Evolutionary conservation across 2,797 vertebrate genomes (phyloP).

Genomic region (Geotrypetes seraphini): DNA sequence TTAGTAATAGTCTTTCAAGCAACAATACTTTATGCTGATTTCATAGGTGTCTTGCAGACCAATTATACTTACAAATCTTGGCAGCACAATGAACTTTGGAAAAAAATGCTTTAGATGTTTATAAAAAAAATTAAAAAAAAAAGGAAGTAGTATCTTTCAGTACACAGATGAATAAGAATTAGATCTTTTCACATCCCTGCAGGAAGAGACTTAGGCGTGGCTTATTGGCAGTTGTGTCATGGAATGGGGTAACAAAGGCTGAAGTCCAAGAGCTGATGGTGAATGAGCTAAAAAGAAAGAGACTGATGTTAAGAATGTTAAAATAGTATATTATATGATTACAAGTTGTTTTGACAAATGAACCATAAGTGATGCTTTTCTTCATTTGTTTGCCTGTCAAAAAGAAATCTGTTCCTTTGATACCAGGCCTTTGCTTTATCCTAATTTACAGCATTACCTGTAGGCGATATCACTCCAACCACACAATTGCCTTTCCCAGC

Average conservation of each 20-base stretch:
- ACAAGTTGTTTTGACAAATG: too few species aligned
- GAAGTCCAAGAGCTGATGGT: constrained; percentile 77
- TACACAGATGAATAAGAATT: constrained; percentile 44
- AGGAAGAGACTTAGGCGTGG: constrained; percentile 66
- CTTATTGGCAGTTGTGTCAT: constrained; percentile 85
- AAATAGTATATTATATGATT: too few species aligned
- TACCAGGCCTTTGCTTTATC: too few species aligned
- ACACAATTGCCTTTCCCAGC: too few species aligned
- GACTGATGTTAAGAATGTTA: constrained; percentile 18
- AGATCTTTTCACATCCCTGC: constrained; percentile 53
- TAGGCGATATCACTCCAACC: too few species aligned
- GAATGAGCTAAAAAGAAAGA: constrained; percentile 71
- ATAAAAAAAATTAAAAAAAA: too few species aligned
- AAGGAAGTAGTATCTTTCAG: constrained; percentile 42
- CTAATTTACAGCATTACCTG: too few species aligned
- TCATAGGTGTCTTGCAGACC: constrained; percentile 62
- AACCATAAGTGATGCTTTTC: too few species aligned
- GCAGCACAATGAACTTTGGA: constrained; percentile 39
- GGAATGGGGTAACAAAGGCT: constrained; percentile 78
- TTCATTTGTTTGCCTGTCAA: too few species aligned
- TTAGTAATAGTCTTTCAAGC: constrained; percentile 59
- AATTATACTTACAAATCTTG: constrained; percentile 46
- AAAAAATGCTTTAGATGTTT: constrained; percentile 43
- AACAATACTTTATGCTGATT: constrained; percentile 49
- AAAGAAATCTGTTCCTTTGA: too few species aligned